Evolutionary conservation across 2,888 invertebrate species (phyloP), one percentile per base, ranked within the genome.

Genomic region (Gandaritis pyraliata): DNA sequence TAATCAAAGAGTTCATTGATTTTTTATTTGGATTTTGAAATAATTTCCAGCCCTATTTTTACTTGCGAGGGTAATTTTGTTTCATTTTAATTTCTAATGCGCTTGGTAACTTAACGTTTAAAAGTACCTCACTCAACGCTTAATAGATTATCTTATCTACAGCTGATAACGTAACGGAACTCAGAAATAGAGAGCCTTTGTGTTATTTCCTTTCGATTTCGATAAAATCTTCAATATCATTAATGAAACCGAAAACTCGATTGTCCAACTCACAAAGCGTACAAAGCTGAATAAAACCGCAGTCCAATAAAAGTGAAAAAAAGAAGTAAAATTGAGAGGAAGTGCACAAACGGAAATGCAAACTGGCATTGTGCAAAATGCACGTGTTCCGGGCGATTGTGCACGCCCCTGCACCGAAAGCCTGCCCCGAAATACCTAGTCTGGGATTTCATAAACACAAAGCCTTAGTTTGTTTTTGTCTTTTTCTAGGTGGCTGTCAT

Each of bases 341-440:
- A 92, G 91, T 92, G 91, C 92, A 91, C 81, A 87, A 83, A 81
- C 91, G 92, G 92, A 92, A 92, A 92, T 92, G 92, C 92, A 92
- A 91, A 92, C 87, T 87, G 82, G 79, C 81, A 87, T 92, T 92
- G 90, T 91, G 90, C 90, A 81, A 88, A 88, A 76, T 90, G 90
- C 92, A 91, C 92, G 92, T 91, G 92, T 89, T 87, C 90, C 90
- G 90, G 88, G 75, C 75, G 86, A 88, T 90, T 90, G 87, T 88
- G 81, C 81, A 79, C 80, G 80, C 82, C 82, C 85, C 81, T 85
- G 82, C 82, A 80, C 71, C 78, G 13, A 43, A 86, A 86, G 84
- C 86, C 85, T 83, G 18, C 5, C 67, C 64, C 70, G 61, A 75
- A 73, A 76, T 68, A 77, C 75, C 73, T 78, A 41, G 38, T 4